Evolutionary conservation across 2,113 vertebrate species (phyloP).

Genomic region (Holacanthus passer): DNA sequence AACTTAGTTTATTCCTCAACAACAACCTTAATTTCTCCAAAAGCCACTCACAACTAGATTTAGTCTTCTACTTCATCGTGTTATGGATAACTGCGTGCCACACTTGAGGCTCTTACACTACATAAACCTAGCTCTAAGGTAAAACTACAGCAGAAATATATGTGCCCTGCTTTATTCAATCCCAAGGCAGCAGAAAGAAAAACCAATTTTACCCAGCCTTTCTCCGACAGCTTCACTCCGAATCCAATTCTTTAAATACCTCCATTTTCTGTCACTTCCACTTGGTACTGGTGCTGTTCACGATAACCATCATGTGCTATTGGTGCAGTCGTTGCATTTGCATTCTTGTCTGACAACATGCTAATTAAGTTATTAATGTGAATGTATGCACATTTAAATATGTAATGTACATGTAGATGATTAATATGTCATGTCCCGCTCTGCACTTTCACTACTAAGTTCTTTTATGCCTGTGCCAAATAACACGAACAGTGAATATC

Average conservation of each 20-base stretch:
- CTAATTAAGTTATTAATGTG: slow-evolving; percentile 8
- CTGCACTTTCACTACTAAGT: background rate
- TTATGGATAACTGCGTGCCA: slow-evolving; percentile 3
- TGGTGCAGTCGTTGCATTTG: background rate
- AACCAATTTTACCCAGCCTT: background rate
- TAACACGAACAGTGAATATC: background rate
- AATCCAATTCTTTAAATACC: slow-evolving; percentile 31
- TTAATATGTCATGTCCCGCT: background rate
- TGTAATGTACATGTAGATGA: background rate
- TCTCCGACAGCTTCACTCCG: slow-evolving; percentile 16
- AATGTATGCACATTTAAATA: background rate
- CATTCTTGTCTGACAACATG: background rate
- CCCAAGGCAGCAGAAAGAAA: slow-evolving; percentile 19
- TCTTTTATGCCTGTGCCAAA: background rate
- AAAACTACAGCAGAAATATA: slow-evolving; percentile 27
- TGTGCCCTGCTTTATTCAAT: slow-evolving; percentile 40
- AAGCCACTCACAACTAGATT: background rate
- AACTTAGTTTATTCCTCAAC: background rate
- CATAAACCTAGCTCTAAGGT: background rate
- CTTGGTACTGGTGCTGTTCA: background rate
- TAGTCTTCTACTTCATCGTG: slow-evolving; percentile 2
- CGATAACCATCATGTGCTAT: background rate
- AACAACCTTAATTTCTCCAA: background rate
- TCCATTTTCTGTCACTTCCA: slow-evolving; percentile 6
- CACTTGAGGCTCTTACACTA: background rate